Conservation (phyloP, 2,888 invertebrate genomes). For the Stramonita haemastoma region DNA sequence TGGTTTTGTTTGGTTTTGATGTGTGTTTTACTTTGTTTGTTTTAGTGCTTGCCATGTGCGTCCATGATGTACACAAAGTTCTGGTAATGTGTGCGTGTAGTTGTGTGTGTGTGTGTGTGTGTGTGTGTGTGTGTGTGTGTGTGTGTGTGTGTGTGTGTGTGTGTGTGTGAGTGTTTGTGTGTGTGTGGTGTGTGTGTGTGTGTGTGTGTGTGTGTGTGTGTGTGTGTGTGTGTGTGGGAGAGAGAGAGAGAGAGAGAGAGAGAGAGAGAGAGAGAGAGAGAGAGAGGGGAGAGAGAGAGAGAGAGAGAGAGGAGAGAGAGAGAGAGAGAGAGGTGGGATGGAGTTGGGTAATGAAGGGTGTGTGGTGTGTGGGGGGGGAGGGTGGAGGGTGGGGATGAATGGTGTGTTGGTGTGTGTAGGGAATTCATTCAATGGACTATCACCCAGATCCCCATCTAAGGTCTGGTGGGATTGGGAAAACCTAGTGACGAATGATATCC, state of each 20-base stretch:
- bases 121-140: conserved; percentile 6
- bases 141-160: background rate
- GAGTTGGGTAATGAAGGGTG: too few species aligned
- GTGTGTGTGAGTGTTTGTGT: background rate
- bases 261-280: background rate
- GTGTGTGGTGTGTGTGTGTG: background rate
- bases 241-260: conserved; percentile 26
- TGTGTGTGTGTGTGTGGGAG: too few species aligned
- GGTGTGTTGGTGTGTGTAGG: too few species aligned
- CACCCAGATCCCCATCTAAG: too few species aligned
- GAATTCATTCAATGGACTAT: too few species aligned
- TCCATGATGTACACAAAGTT: background rate
- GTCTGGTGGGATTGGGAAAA: too few species aligned
- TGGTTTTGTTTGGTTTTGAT: background rate
- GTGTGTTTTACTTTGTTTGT: background rate
- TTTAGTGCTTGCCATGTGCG: background rate
- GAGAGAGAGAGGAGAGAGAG: too few species aligned
- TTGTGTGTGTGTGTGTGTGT: conserved; percentile 3
- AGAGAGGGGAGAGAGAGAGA: background rate
- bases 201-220: background rate
- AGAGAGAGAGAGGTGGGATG: too few species aligned
- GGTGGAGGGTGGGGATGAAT: background rate
- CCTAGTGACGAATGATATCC: too few species aligned
- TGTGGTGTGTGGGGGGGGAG: background rate
- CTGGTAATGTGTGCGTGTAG: background rate